Base-by-base conservation (phyloP, 2,113 vertebrate species). In the Clarias batrachus region DNA sequence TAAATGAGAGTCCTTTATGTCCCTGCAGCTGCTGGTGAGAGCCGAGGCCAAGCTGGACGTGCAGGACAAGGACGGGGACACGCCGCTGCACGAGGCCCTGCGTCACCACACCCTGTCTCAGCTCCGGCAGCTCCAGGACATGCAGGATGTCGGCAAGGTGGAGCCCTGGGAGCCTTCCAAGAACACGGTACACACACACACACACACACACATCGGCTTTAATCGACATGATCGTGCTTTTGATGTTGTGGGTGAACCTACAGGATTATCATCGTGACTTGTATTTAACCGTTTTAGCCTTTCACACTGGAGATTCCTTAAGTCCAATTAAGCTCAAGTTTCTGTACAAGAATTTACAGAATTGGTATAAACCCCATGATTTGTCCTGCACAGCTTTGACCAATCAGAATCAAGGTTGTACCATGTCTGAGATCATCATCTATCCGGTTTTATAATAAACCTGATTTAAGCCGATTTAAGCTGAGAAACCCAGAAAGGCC, bases 91-190 rank as follows among this genome's bases (percentile, higher is more conserved):
- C 56, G 98, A 99, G 94, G 98, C 98, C 90, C 96, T 99, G 90
- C 95, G 98, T 62, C 98, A 99, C 93, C 98, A 99, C 89, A 99
- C 98, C 0, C 93, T 99, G 90, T 99, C 98, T 89, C 98, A 99
- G 88, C 95, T 99, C 78, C 96, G 98, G 60, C 98, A 99, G 33
- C 97, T 99, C 30, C 98, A 99, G 93, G 98, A 99, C 91, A 99
- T 99, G 98, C 98, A 99, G 93, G 98, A 99, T 89, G 98, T 99
- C 93, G 98, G 97, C 93, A 99, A 99, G 94, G 98, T 99, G 79
- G 98, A 99, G 92, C 96, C 97, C 88, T 99, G 98, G 97, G 97
- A 99, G 91, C 98, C 98, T 73, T 99, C 98, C 89, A 99, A 99
- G 95, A 99, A 99, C 95, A 99, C 98, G 90, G 98, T 99, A 95